These are phyloP conservation scores for Syrista parreyssii DNA, from an alignment of 2,888 invertebrate species.

Conservation along the genomic window DNA sequence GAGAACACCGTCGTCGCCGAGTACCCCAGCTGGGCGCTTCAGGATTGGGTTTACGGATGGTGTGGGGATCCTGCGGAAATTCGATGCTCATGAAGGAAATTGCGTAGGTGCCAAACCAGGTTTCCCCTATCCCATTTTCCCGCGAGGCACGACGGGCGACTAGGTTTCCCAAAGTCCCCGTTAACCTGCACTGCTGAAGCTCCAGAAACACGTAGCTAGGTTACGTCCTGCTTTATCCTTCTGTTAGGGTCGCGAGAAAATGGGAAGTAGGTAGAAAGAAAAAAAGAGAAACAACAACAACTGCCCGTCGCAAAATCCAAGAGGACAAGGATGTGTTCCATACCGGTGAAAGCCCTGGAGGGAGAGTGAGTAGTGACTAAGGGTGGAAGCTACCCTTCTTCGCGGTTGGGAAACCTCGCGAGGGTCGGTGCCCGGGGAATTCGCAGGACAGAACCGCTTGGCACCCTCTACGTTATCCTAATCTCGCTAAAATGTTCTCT, in stretches of 20 bases:
- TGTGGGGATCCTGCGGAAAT: slow-evolving; percentile 45
- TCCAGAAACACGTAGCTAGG: background rate
- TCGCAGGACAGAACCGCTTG: background rate
- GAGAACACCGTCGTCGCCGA: slow-evolving; percentile 12
- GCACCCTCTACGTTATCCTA: slow-evolving; percentile 32
- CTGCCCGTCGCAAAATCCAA: too few relatives aligned
- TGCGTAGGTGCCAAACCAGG: slow-evolving; percentile 52
- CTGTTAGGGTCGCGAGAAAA: background rate
- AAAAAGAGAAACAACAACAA: background rate
- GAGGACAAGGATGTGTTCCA: too few relatives aligned
- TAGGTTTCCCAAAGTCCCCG: slow-evolving; percentile 1
- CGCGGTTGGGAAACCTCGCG: background rate
- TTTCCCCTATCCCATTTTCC: slow-evolving; percentile 34
- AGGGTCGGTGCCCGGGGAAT: slow-evolving; percentile 19
- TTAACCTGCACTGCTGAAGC: background rate
- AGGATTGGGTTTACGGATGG: slow-evolving; percentile 40
- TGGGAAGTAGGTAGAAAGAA: background rate
- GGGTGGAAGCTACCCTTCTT: too few relatives aligned
- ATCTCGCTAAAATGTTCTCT: slow-evolving; percentile 39
- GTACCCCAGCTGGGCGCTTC: slow-evolving; percentile 17
- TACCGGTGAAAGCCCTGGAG: background rate
- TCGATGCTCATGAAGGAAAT: slow-evolving; percentile 56
- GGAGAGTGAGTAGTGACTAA: too few relatives aligned
- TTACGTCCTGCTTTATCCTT: background rate
- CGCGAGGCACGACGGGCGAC: background rate